Evolutionary conservation across 2,888 invertebrate species (phyloP).

Genomic region (Hypercompe scribonia): DNA sequence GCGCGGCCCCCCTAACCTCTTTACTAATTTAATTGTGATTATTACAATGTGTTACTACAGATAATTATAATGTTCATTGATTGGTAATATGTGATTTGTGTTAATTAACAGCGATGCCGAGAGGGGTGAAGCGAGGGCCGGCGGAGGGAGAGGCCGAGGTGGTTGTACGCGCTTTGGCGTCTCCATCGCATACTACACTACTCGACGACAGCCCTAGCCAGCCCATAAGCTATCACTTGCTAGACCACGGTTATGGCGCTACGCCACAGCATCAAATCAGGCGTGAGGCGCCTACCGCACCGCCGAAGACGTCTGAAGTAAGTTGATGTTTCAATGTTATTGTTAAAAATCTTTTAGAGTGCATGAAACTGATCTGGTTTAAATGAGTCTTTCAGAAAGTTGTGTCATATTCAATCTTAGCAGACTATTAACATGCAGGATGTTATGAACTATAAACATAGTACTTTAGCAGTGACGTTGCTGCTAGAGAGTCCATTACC

Average conservation of each 20-base stretch:
- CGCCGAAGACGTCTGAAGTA: slow-evolving; percentile 87
- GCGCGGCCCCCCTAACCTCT: slow-evolving; percentile 86
- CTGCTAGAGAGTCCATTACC: background rate
- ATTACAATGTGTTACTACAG: slow-evolving; percentile 58
- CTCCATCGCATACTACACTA: slow-evolving; percentile 85
- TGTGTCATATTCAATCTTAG: background rate
- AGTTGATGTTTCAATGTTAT: slow-evolving; percentile 50
- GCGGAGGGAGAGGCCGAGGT: slow-evolving; percentile 85
- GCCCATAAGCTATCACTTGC: slow-evolving; percentile 90
- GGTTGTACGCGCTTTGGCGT: slow-evolving; percentile 83
- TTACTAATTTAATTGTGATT: slow-evolving; percentile 82
- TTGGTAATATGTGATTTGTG: slow-evolving; percentile 53
- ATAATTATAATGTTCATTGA: slow-evolving; percentile 47
- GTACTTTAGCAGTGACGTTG: background rate
- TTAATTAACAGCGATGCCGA: slow-evolving; percentile 85
- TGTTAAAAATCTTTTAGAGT: background rate
- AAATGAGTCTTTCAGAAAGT: background rate
- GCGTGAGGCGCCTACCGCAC: slow-evolving; percentile 84
- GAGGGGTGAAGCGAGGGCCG: slow-evolving; percentile 87
- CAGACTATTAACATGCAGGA: background rate
- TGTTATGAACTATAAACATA: background rate
- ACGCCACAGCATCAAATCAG: slow-evolving; percentile 91
- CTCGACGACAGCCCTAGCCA: slow-evolving; percentile 84
- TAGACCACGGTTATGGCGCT: slow-evolving; percentile 95
- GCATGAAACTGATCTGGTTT: background rate